Percentiles rank a stretch among this genome's conserved stretches.
Evolutionary conservation across 1,140 invertebrate species (phyloP).

Genomic region (Varroa destructor): DNA sequence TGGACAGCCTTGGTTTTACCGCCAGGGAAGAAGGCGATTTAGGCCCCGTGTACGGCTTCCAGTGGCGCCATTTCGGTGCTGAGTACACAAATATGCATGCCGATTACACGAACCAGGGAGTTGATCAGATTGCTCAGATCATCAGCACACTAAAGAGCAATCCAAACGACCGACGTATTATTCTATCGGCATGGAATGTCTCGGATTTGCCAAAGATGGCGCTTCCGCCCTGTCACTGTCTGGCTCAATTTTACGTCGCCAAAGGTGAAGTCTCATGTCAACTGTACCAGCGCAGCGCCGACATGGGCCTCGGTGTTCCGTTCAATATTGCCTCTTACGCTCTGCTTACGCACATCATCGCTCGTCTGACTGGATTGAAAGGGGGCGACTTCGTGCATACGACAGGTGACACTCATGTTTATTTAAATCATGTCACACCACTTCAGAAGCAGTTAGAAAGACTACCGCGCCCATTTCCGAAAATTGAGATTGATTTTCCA

Average conservation of each 20-base stretch:
- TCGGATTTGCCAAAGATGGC: conserved; percentile 82
- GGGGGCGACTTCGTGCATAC: conserved; percentile 92
- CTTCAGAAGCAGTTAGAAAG: conserved; percentile 69
- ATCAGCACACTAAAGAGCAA: conserved; percentile 69
- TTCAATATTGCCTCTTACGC: conserved; percentile 98
- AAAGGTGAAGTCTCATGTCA: conserved; percentile 69
- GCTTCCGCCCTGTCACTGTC: conserved; percentile 86
- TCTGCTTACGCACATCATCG: conserved; percentile 86
- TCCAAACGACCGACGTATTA: conserved; percentile 72
- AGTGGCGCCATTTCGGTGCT: conserved; percentile 97
- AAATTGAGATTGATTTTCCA: conserved; percentile 57
- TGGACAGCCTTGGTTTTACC: conserved; percentile 72
- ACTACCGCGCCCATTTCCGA: conserved; percentile 68
- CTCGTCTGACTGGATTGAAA: conserved; percentile 76
- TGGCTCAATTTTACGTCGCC: conserved; percentile 87
- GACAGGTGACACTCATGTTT: conserved; percentile 91
- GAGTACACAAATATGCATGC: conserved; percentile 68
- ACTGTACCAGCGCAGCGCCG: conserved; percentile 89
- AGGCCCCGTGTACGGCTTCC: conserved; percentile 96
- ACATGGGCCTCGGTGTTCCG: conserved; percentile 94
- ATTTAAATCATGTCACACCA: conserved; percentile 76
- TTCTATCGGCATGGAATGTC: conserved; percentile 88
- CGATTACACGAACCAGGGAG: conserved; percentile 62
- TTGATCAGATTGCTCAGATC: conserved; percentile 72
- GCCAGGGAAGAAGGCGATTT: conserved; percentile 84